Conservation (phyloP, 2,113 vertebrate species). For the Labeo catla region DNA sequence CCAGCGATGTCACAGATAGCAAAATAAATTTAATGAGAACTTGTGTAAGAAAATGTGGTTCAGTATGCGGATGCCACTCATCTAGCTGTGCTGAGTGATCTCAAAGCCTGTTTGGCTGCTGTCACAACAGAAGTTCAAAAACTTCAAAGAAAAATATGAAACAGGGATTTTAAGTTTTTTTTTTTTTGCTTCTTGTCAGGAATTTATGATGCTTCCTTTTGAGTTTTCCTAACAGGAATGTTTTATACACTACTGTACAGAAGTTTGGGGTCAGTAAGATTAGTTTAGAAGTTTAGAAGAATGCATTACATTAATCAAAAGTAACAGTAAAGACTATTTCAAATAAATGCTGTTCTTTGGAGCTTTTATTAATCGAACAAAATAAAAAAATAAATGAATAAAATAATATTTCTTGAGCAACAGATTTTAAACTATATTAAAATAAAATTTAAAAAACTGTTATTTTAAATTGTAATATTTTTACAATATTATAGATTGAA, state of each 20-base stretch:
- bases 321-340: background rate
- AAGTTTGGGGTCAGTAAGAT: background rate
- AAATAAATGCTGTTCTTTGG: background rate
- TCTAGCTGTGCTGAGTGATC: background rate
- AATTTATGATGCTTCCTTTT: background rate
- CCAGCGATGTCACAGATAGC: conserved; percentile 10
- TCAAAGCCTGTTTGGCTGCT: background rate
- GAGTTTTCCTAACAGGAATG: background rate
- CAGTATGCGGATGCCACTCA: background rate
- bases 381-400: background rate
- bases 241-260: background rate
- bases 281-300: background rate
- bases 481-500: no score
- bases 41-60: conserved; percentile 7
- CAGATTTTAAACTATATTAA: background rate
- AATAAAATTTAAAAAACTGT: no score
- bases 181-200: background rate
- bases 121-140: background rate
- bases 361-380: background rate
- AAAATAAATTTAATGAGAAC: conserved; percentile 23
- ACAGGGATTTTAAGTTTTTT: background rate
- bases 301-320: background rate
- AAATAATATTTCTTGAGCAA: background rate
- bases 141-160: background rate
- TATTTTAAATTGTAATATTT: no score